These are phyloP conservation scores for Caranx ignobilis DNA, from an alignment of 2,113 vertebrate genomes.

Conservation along the genomic window DNA sequence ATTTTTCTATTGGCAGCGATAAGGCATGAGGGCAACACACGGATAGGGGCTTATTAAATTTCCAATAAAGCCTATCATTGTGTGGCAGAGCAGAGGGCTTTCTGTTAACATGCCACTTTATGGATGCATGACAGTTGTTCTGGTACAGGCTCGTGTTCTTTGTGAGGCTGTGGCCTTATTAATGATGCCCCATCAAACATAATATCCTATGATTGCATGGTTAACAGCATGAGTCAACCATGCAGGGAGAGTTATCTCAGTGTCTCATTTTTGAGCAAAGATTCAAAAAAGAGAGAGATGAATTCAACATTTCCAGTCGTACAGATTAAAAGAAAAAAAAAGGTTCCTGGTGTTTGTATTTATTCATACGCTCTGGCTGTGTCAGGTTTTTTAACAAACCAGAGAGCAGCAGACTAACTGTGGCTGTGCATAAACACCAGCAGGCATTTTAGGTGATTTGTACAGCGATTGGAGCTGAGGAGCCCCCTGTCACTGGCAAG, in stretches of 20 bases:
- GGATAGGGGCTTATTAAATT: conserved; percentile 71
- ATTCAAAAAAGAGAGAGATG: background rate
- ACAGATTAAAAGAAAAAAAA: background rate
- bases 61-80: conserved; percentile 72
- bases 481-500: conserved; percentile 61
- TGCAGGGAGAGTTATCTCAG: background rate
- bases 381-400: conserved; percentile 23
- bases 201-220: conserved; percentile 24
- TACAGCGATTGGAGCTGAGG: conserved; percentile 63
- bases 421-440: conserved; percentile 64
- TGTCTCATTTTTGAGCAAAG: background rate
- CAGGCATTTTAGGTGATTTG: conserved; percentile 61
- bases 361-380: conserved; percentile 16
- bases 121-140: conserved; percentile 48
- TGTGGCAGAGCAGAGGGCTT: conserved; percentile 62
- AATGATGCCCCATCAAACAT: conserved; percentile 43
- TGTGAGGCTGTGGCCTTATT: conserved; percentile 38
- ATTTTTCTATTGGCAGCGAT: conserved; percentile 72
- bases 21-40: conserved; percentile 66
- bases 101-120: conserved; percentile 71
- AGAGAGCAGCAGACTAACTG: conserved; percentile 10
- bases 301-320: background rate
- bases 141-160: conserved; percentile 26
- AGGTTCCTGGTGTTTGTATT: conserved; percentile 17
- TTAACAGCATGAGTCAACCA: conserved; percentile 35